Conservation (phyloP, 2,888 invertebrate genomes). For the Ametastegia equiseti region DNA sequence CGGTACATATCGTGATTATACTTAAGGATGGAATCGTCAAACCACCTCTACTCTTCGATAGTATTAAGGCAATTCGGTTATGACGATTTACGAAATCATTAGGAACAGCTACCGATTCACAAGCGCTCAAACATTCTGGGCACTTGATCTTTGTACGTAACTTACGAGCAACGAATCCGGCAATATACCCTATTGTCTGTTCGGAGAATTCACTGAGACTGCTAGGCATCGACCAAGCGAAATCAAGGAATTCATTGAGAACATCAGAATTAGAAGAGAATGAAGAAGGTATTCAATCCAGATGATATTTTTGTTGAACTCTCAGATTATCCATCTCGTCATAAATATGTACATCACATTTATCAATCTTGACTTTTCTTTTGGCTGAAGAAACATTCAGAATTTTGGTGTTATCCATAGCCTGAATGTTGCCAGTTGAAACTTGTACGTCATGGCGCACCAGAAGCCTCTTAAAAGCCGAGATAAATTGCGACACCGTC, state of each 20-base stretch:
- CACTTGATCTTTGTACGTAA: slow-evolving; percentile 2
- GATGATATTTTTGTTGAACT: slow-evolving; percentile 25
- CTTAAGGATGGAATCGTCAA: background rate
- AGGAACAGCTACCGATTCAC: background rate
- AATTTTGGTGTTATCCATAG: slow-evolving; percentile 27
- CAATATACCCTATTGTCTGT: slow-evolving; percentile 24
- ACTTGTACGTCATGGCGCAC: slow-evolving; percentile 40
- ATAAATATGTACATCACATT: slow-evolving; percentile 11
- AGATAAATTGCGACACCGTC: slow-evolving; percentile 44
- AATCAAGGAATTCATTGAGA: slow-evolving; percentile 10
- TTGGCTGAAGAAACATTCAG: background rate
- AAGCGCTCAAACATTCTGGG: slow-evolving; percentile 4
- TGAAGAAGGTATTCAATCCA: background rate
- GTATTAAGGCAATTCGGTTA: background rate
- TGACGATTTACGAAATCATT: background rate
- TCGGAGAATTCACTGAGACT: slow-evolving; percentile 21
- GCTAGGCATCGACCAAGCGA: slow-evolving; percentile 1
- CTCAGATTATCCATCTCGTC: slow-evolving; percentile 35
- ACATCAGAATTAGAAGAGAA: background rate
- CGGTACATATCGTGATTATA: background rate
- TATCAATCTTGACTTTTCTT: slow-evolving; percentile 4
- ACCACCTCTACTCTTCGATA: slow-evolving; percentile 8
- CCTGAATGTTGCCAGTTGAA: slow-evolving; percentile 34
- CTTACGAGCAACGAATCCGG: slow-evolving; percentile 9
- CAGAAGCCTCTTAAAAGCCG: slow-evolving; percentile 33